phyloP scores from a whole-genome alignment of 1,140 invertebrate species.

The Drosophila grimshawi region DNA sequence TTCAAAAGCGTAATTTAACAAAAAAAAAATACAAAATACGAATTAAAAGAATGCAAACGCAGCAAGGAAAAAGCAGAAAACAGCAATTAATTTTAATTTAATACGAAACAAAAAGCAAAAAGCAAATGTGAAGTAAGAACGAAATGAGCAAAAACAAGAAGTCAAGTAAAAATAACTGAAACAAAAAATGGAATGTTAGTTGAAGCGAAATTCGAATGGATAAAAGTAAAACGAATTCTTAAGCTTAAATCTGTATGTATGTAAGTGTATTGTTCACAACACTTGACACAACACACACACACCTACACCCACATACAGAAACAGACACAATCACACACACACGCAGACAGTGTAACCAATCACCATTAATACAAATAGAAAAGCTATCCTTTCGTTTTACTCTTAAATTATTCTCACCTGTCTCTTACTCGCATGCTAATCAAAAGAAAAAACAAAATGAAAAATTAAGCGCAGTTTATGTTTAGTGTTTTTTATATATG shows the following conservation, averaged over 20 bases:
- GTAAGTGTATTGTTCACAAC: conserved; percentile 68
- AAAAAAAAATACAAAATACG: conserved; percentile 12
- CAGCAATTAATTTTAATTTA: conserved; percentile 70
- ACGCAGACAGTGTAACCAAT: conserved; percentile 13
- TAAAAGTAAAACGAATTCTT: conserved; percentile 68
- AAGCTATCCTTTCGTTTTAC: conserved; percentile 33
- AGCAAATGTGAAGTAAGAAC: conserved; percentile 46
- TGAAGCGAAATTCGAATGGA: conserved; percentile 55
- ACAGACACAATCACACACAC: conserved; percentile 7
- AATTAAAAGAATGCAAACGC: conserved; percentile 61
- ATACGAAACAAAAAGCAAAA: conserved; percentile 31
- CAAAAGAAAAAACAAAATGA: conserved; percentile 11
- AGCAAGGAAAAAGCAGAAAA: conserved; percentile 37
- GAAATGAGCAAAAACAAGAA: conserved; percentile 50
- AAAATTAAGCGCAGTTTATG: conserved; percentile 27
- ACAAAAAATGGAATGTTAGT: conserved; percentile 64
- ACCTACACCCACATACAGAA: conserved; percentile 18
- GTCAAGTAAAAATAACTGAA: conserved; percentile 52
- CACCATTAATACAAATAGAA: conserved; percentile 24
- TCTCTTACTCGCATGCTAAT: conserved; percentile 40
- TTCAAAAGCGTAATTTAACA: conserved; percentile 41
- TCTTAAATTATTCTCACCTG: conserved; percentile 19
- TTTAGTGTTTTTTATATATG: conserved; percentile 32
- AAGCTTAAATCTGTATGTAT: conserved; percentile 80
- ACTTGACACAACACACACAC: conserved; percentile 27